Percentiles rank a stretch among this genome's conserved stretches.
Conservation (phyloP, 2,888 invertebrate species). For the Harpalus rufipes region DNA sequence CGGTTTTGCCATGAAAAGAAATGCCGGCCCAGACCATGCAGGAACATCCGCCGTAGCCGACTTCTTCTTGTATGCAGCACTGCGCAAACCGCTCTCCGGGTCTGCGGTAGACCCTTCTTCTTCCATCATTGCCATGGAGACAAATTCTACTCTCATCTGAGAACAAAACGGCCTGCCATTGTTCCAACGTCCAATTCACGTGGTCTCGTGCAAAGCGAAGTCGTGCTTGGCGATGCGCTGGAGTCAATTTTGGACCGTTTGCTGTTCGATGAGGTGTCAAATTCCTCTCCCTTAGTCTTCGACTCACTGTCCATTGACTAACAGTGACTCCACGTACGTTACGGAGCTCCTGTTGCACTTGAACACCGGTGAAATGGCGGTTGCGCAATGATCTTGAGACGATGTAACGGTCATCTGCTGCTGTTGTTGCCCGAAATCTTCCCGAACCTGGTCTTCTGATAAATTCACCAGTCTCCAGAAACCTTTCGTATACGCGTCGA, state of each 20-base stretch:
- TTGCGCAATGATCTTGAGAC: not conserved
- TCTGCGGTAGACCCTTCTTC: no score
- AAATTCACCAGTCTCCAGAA: not conserved
- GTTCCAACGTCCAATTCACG: constrained; percentile 68
- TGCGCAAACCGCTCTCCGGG: no score
- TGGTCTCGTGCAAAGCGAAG: constrained; percentile 69
- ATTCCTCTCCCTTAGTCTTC: not conserved
- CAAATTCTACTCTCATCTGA: constrained; percentile 70
- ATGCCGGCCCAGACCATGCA: no score
- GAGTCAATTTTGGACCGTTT: constrained; percentile 69
- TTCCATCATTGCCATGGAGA: constrained; percentile 69
- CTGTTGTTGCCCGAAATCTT: not conserved
- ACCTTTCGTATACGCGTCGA: not conserved
- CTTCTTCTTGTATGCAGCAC: no score
- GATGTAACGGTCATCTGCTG: not conserved
- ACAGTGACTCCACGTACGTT: not conserved
- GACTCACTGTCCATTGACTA: constrained; percentile 1
- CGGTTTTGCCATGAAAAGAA: no score
- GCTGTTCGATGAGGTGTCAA: constrained; percentile 61
- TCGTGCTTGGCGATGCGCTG: constrained; percentile 69
- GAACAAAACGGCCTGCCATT: constrained; percentile 69
- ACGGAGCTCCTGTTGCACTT: no score
- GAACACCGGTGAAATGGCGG: no score
- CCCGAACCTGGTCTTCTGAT: not conserved
- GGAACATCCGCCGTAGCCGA: no score